These are phyloP conservation scores for Plectrocnemia conspersa DNA, from an alignment of 1,140 invertebrate species.

Conservation along the genomic window DNA sequence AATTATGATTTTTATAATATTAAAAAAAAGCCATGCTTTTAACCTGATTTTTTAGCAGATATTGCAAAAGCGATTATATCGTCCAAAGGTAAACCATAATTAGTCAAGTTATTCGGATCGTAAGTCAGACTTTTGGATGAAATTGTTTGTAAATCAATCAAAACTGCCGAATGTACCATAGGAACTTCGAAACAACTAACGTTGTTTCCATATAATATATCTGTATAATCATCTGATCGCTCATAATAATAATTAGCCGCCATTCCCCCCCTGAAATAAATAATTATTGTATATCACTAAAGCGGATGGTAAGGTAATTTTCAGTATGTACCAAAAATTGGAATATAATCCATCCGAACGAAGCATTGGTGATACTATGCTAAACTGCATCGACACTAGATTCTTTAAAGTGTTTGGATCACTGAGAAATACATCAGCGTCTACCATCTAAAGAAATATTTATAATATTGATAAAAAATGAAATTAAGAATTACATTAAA, in stretches of 20 bases:
- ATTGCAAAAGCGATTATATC: slow-evolving; percentile 94
- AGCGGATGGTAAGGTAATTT: neutral
- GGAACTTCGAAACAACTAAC: slow-evolving; percentile 79
- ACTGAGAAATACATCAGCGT: slow-evolving; percentile 83
- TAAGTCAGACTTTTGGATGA: slow-evolving; percentile 73
- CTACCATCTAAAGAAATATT: slow-evolving; percentile 68
- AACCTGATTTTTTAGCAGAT: slow-evolving; percentile 69
- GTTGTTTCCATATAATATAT: slow-evolving; percentile 69
- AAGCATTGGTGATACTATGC: slow-evolving; percentile 78
- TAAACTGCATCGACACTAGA: slow-evolving; percentile 62
- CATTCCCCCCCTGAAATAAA: slow-evolving; percentile 87
- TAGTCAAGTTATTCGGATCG: slow-evolving; percentile 55
- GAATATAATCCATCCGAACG: slow-evolving; percentile 84
- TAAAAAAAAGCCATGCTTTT: neutral
- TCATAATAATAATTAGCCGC: slow-evolving; percentile 82
- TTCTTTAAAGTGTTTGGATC: slow-evolving; percentile 63
- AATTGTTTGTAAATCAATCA: slow-evolving; percentile 69
- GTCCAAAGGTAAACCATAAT: slow-evolving; percentile 75
- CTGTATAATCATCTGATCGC: slow-evolving; percentile 80
- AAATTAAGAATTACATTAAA: slow-evolving; percentile 20
- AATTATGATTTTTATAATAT: slow-evolving; percentile 10
- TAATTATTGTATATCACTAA: too few relatives aligned
- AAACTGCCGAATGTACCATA: slow-evolving; percentile 86
- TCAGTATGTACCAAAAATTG: slow-evolving; percentile 77
- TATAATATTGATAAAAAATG: slow-evolving; percentile 16